These are phyloP conservation scores for Heliconius congener DNA, from an alignment of 1,140 invertebrate species.

Conservation along the genomic window DNA sequence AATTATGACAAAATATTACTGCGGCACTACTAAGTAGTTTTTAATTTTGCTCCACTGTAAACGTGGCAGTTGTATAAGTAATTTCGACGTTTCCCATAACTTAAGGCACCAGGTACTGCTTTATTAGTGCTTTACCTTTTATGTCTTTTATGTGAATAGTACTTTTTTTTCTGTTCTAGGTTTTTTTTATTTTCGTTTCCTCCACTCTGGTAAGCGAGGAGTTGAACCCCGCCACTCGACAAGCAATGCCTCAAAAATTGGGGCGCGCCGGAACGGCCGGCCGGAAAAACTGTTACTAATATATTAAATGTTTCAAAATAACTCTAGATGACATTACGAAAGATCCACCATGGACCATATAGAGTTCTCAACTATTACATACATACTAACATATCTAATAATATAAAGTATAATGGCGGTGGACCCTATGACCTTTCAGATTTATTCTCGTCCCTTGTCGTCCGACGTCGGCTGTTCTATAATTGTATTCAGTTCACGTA, in stretches of 20 bases:
- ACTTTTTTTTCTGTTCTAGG: too few relatives aligned
- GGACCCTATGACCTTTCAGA: conserved; percentile 44
- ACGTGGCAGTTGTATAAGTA: not conserved
- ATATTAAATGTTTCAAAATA: too few relatives aligned
- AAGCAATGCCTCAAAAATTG: too few relatives aligned
- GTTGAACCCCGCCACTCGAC: too few relatives aligned
- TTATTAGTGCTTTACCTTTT: not conserved
- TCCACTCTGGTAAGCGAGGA: too few relatives aligned
- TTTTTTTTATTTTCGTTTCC: too few relatives aligned
- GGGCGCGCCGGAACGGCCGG: too few relatives aligned
- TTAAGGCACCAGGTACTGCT: not conserved
- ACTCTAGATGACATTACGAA: not conserved
- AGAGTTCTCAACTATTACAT: not conserved
- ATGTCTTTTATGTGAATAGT: not conserved
- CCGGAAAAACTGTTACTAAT: too few relatives aligned
- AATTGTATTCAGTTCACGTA: conserved; percentile 14
- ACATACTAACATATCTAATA: not conserved
- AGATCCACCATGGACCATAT: not conserved
- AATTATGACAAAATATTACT: too few relatives aligned
- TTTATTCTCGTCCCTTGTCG: conserved; percentile 39
- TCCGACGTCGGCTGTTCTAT: not conserved
- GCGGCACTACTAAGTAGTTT: too few relatives aligned
- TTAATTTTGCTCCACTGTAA: not conserved
- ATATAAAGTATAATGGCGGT: not conserved
- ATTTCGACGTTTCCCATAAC: not conserved